These are phyloP conservation scores for Pseudopipra pipra DNA, from an alignment of 2,113 vertebrate species.

Conservation along the genomic window DNA sequence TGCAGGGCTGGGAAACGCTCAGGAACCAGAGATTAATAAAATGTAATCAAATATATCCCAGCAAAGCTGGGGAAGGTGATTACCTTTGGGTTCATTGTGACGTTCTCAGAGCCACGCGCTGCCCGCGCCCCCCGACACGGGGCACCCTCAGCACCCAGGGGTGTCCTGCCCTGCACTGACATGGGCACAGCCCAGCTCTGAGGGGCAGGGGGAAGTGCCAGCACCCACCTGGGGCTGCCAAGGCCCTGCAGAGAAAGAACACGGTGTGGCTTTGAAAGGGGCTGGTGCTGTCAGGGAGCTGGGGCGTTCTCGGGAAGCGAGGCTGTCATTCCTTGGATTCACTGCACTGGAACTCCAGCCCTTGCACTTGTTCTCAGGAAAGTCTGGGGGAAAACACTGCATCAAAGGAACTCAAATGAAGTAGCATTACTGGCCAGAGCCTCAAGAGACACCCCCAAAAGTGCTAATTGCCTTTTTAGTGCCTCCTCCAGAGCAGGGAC, in stretches of 20 bases:
- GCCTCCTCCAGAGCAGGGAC: neutral
- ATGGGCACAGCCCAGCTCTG: accelerated
- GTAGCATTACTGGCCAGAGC: conserved; percentile 4
- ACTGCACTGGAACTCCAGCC: neutral
- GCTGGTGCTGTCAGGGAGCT: neutral
- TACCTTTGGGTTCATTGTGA: accelerated
- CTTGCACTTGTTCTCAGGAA: neutral
- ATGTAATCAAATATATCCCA: accelerated
- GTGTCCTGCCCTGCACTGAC: neutral
- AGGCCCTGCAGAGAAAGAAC: neutral
- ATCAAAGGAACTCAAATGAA: conserved; percentile 14
- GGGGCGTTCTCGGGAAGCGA: neutral
- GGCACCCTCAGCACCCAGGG: accelerated
- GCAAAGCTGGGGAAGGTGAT: accelerated
- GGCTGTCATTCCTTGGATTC: neutral
- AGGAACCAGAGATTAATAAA: neutral
- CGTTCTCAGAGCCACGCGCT: no score
- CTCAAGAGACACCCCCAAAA: conserved; percentile 19
- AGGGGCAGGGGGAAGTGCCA: neutral
- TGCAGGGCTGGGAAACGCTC: accelerated
- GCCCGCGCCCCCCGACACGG: accelerated
- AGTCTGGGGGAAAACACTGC: neutral
- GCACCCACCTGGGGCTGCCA: neutral
- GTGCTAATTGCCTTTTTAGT: conserved; percentile 40
- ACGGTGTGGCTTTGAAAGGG: neutral